Percentiles rank a stretch among this genome's conserved stretches.
These are phyloP conservation scores for Oreortyx pictus DNA, from an alignment of 2,797 vertebrate species.

Conservation along the genomic window DNA sequence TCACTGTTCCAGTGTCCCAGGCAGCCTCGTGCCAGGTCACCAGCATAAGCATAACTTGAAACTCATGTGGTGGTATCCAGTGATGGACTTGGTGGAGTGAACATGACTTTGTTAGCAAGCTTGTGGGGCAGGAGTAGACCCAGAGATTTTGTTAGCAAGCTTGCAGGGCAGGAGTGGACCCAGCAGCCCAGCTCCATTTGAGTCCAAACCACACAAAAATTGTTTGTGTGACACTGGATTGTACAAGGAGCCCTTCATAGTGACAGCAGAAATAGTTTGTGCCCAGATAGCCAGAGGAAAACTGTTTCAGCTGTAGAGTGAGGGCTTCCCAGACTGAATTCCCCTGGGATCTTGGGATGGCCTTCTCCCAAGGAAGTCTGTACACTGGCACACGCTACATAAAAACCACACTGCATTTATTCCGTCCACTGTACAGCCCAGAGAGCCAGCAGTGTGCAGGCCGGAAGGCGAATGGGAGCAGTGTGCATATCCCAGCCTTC, in stretches of 20 bases:
- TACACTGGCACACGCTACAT: rapidly evolving
- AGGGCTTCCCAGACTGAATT: neutral
- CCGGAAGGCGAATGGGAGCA: neutral
- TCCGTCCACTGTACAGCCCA: rapidly evolving
- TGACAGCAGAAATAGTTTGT: neutral
- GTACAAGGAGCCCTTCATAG: neutral
- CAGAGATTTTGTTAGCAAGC: neutral
- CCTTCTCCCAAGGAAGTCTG: neutral
- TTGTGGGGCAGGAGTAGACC: neutral
- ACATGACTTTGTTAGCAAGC: neutral
- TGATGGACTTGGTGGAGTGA: neutral
- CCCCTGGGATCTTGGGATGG: neutral
- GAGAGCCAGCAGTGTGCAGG: rapidly evolving
- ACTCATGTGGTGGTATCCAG: neutral
- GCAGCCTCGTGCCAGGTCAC: neutral
- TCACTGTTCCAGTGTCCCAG: rapidly evolving
- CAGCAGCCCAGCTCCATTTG: neutral
- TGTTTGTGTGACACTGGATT: neutral
- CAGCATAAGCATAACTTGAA: neutral
- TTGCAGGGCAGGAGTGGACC: neutral
- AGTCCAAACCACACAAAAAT: neutral
- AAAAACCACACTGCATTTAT: neutral
- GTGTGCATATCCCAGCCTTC: neutral
- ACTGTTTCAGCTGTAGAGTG: neutral
- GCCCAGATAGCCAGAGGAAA: neutral